Conservation (phyloP, 2,113 vertebrate species). For the Lampris megalopsis region DNA sequence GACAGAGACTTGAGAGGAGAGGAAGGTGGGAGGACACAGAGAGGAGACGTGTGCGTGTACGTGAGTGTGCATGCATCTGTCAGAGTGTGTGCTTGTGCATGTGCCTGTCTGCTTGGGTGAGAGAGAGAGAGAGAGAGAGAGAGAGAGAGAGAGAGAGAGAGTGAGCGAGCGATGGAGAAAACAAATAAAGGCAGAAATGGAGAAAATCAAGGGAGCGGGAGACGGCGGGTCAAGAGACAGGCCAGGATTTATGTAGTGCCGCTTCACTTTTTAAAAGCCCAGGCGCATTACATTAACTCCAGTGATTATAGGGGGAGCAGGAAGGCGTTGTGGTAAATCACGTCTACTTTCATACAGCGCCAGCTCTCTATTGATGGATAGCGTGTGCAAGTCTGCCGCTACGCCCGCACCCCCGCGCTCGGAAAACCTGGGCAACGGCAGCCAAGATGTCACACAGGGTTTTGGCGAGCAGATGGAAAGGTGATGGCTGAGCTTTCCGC, state of each 20-base stretch:
- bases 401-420: background rate
- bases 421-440: constrained; percentile 28
- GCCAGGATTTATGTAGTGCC: constrained; percentile 73
- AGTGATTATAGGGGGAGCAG: constrained; percentile 69
- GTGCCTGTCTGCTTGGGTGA: background rate
- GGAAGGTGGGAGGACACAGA: constrained; percentile 23
- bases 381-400: constrained; percentile 61
- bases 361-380: constrained; percentile 73
- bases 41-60: background rate
- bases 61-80: constrained; percentile 4
- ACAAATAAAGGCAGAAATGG: constrained; percentile 15
- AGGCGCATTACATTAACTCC: constrained; percentile 76
- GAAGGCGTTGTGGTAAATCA: constrained; percentile 75
- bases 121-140: background rate
- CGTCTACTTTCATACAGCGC: constrained; percentile 70
- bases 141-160: background rate
- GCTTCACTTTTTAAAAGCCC: constrained; percentile 79
- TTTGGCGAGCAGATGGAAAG: constrained; percentile 7
- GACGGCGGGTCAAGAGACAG: constrained; percentile 60
- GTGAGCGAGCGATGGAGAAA: background rate
- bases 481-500: background rate
- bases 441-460: constrained; percentile 15
- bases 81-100: background rate
- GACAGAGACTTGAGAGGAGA: background rate
- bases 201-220: constrained; percentile 42